Base-by-base conservation (phyloP, 2,888 invertebrate genomes). In the Acrocyrtus sp. region DNA sequence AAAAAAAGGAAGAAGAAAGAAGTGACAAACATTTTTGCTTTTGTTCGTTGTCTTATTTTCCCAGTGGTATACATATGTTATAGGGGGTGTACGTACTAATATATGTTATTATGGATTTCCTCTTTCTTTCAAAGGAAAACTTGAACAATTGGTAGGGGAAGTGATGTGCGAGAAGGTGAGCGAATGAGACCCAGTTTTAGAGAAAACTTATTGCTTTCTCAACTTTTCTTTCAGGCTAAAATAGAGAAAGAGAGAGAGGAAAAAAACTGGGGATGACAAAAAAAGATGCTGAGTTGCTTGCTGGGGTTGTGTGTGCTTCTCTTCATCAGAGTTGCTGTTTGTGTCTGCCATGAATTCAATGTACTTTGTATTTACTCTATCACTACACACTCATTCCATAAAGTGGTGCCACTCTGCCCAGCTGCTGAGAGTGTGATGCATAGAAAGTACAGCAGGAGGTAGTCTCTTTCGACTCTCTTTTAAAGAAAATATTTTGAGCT, bases 171-270 rank as follows among this genome's bases (percentile, higher is more conserved):
- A n/a, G 21, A 39, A 65, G 22, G 66, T 57, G 22, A 41, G 29
- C 26, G 50, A 61, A 61, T 34, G 50, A 19, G 17, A 29, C 47
- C 58, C 50, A 21, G 50, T 47, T 50, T 51, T 58, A 41, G 57
- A 41, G 48, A 50, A 66, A 67, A 67, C 41, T n/a, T n/a, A n/a
- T 47, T 54, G 51, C 51, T 61, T 68, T 68, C 68, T 68, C 51
- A 58, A 68, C 68, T 68, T 68, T 34, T 68, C 60, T 68, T 54
- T 26, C 22, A 45, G 22, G 22, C 26, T 29, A 3, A 29, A 17
- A 39, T 4, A 34, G 50, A 21, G 51, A 27, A 41, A 34, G 47
- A 50, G 19, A 24, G 50, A 22, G 29, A 62, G 27, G 48, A n/a
- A 45, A 45, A 19, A 21, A 62, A 21, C 34, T 26, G 29, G 39